phyloP scores from a whole-genome alignment of 35 echinoderm and acorn worm genomes.

The Hemicentrotus pulcherrimus region DNA sequence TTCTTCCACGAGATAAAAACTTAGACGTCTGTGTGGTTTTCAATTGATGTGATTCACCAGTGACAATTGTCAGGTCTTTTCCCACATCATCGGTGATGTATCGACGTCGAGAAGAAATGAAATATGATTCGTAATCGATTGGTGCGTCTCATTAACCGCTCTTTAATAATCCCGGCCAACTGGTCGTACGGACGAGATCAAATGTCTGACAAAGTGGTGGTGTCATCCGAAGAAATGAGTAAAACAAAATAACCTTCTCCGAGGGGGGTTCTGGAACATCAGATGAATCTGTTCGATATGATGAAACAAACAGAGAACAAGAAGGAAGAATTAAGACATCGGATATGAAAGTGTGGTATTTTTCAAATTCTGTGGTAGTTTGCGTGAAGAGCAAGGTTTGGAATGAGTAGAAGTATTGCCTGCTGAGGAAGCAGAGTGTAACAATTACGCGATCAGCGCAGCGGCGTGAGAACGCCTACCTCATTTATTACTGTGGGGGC shows the following conservation, averaged over 20 bases:
- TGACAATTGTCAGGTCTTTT: background rate
- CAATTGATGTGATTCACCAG: background rate
- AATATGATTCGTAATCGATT: background rate
- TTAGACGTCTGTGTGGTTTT: background rate
- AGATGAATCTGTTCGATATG: background rate
- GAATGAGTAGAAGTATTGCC: background rate
- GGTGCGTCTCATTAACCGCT: background rate
- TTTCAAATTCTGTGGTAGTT: background rate
- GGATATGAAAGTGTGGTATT: background rate
- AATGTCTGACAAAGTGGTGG: background rate
- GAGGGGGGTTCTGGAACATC: background rate
- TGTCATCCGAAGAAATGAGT: background rate
- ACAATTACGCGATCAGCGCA: constrained; percentile 33
- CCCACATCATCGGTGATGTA: background rate
- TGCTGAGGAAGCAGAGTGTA: background rate
- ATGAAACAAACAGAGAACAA: background rate
- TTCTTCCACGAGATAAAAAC: background rate
- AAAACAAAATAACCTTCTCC: background rate
- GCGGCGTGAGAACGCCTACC: constrained; percentile 32
- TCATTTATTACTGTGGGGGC: constrained; percentile 49
- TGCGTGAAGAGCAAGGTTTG: background rate
- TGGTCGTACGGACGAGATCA: background rate
- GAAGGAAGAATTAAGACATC: background rate
- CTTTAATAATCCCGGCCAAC: background rate
- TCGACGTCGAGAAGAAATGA: background rate